Evolutionary conservation across 2,797 vertebrate species (phyloP), one percentile per base, ranked within the genome.

Genomic region (Thripadectes ignobilis): DNA sequence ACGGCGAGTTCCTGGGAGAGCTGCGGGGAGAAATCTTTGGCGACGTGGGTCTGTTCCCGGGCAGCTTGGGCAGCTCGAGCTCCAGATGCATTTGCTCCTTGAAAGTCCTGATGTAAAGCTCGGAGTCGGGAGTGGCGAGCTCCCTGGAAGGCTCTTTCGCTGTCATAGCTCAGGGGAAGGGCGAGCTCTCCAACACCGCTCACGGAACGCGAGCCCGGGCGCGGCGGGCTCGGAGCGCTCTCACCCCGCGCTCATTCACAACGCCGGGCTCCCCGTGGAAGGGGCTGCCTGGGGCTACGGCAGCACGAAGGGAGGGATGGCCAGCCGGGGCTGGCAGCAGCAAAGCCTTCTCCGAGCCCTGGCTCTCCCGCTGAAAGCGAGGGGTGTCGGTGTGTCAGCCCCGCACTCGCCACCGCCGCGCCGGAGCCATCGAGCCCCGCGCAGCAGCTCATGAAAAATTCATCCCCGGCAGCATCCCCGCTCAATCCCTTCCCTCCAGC

Each of bases 61-160:
- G 96, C 88, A 98, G 97, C 95, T 98, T 99, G 49, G 99, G 99
- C 59, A 99, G 99, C 98, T 99, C 99, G 68, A 99, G 99, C 97
- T 99, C 99, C 91, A 99, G 98, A 97, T 99, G 99, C 99, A 99
- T 99, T 96, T 99, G 99, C 95, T 99, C 99, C 97, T 99, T 99
- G 97, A 99, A 99, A 71, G 99, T 99, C 96, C 98, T 98, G 91
- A 99, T 99, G 98, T 98, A 99, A 67, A 99, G 96, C 97, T 99
- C 99, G 62, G 98, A 95, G 81, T 99, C 99, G 3, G 98, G 97
- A 97, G 98, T 74, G 54, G 94, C 88, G 51, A 97, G 97, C 96
- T 99, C 99, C 92, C 98, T 98, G n/a, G 98, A 83, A 89, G 98
- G 95, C 68, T 98, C 98, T 96, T 97, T 97, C 48, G 97, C 97